phyloP scores from a whole-genome alignment of 1,140 invertebrate genomes.

The Asobara japonica region DNA sequence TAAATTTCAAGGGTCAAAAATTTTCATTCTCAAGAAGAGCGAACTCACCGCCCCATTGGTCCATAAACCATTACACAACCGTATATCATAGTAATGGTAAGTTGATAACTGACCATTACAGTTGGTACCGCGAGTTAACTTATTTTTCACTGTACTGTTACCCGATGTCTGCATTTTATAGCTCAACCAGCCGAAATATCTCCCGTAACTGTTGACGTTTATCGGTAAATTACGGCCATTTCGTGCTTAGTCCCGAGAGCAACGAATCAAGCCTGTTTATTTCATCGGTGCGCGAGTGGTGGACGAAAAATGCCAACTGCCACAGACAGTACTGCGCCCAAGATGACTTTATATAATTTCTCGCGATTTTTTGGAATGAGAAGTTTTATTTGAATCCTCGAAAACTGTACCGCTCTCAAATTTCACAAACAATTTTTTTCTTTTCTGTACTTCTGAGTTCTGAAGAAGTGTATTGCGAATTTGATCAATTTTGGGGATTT shows the following conservation, averaged over 20 bases:
- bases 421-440: no score
- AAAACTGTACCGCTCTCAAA: no score
- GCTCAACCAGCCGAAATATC: background rate
- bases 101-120: background rate
- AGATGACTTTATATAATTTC: no score
- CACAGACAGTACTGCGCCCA: no score
- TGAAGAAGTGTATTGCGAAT: no score
- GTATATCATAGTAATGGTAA: background rate
- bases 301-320: no score
- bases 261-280: no score
- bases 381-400: no score
- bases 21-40: background rate
- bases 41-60: background rate
- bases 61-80: background rate
- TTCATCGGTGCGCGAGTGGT: no score
- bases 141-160: background rate
- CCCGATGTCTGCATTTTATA: background rate
- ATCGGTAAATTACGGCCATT: background rate
- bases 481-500: no score
- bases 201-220: background rate
- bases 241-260: background rate
- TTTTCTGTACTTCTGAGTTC: no score
- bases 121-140: background rate
- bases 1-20: background rate
- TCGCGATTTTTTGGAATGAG: no score